Percentiles rank a stretch among this genome's conserved stretches.
These are phyloP conservation scores for Siniperca undulata DNA, from an alignment of 2,797 vertebrate species.

Conservation along the genomic window DNA sequence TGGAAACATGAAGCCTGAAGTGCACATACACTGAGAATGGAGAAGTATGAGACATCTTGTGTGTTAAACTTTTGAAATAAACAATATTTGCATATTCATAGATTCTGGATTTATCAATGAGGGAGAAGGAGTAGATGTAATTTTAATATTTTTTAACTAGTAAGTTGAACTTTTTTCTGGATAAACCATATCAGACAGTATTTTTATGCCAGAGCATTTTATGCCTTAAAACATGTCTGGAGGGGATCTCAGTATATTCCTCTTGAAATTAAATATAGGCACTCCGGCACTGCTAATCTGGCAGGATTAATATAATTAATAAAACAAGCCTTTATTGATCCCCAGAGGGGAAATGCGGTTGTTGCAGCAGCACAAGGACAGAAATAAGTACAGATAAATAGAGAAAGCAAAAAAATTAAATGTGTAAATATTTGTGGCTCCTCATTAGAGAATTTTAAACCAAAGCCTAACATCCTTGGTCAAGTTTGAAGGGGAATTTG, in stretches of 20 bases:
- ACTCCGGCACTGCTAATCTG: too few species aligned
- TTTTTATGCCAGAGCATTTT: too few species aligned
- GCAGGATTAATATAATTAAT: too few species aligned
- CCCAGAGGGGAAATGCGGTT: too few species aligned
- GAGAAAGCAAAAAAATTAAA: not conserved
- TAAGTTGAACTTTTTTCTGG: too few species aligned
- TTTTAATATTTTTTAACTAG: not conserved
- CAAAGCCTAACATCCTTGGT: not conserved
- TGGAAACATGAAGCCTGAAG: not conserved
- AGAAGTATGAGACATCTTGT: not conserved
- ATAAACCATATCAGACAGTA: too few species aligned
- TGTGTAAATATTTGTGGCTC: not conserved
- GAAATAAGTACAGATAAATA: too few species aligned
- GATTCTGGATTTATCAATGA: not conserved
- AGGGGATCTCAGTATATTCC: too few species aligned
- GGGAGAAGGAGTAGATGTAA: not conserved
- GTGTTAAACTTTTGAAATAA: not conserved
- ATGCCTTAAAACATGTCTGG: too few species aligned
- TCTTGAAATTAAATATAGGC: not conserved
- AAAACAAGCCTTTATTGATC: too few species aligned
- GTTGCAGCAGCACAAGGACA: too few species aligned
- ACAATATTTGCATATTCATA: not conserved
- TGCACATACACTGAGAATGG: not conserved
- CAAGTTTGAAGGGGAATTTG: not conserved
- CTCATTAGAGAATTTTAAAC: not conserved